phyloP scores from a whole-genome alignment of 2,797 vertebrate species.

The Acanthiza pusilla region DNA sequence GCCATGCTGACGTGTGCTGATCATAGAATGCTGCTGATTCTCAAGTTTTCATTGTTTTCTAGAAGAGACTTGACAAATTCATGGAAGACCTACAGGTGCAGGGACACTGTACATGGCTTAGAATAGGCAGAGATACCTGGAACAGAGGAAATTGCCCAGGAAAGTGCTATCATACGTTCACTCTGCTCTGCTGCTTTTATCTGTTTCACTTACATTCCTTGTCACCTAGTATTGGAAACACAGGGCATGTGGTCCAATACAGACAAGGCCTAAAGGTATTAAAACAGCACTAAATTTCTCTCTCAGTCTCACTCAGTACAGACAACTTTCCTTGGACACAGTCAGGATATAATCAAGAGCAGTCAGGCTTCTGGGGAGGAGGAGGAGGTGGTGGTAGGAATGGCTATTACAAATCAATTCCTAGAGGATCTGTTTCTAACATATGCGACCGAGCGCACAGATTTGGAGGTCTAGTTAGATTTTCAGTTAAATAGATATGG shows the following conservation, averaged over 20 bases:
- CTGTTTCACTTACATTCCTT: not conserved
- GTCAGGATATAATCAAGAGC: not conserved
- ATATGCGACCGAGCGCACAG: not conserved
- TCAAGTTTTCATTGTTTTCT: not conserved
- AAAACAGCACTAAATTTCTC: not conserved
- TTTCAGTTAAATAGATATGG: slow-evolving; percentile 28
- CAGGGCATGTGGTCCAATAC: not conserved
- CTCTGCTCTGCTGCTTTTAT: not conserved
- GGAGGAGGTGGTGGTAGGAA: not conserved
- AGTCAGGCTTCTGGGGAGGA: not conserved
- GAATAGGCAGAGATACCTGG: not conserved
- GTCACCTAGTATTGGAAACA: not conserved
- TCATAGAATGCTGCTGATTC: not conserved
- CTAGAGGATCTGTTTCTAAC: slow-evolving; percentile 34
- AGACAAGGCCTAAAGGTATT: not conserved
- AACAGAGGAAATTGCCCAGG: not conserved
- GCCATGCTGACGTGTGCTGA: not conserved
- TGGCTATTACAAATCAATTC: not conserved
- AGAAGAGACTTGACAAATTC: not conserved
- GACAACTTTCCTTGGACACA: not conserved
- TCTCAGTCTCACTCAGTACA: not conserved
- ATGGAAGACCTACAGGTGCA: not conserved
- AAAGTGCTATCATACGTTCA: not conserved
- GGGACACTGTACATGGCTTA: not conserved
- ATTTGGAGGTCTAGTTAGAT: slow-evolving; percentile 51